Evolutionary conservation across 2,888 invertebrate genomes (phyloP), one percentile per base, ranked within the genome.

Genomic region (Hydroisotoma schaefferi): DNA sequence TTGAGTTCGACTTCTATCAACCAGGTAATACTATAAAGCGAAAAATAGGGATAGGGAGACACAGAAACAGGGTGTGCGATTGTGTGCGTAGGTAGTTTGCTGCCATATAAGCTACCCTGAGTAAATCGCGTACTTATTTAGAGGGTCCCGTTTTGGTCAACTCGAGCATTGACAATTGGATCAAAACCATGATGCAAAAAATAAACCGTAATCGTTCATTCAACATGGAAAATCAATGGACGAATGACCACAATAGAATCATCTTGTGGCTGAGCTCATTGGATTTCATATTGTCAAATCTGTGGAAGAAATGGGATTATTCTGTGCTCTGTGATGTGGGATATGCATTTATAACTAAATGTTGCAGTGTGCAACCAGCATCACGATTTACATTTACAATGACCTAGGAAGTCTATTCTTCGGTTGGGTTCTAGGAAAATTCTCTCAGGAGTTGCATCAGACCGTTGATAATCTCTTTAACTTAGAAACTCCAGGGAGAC

Each of bases 211-310:
- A 5, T 18, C 40, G 20, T 18, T 40, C 40, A 10, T 5, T 20
- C n/a, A 15, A 18, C 20, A 15, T 33, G 8, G 40, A 15, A 40
- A 25, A 22, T 20, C 22, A 37, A 52, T 52, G 52, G 25, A 52
- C 33, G 52, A 52, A 6, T 52, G 52, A 52, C 52, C 52, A 52
- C 52, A 52, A 52, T 52, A 37, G 23, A 28, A 25, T 52, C 52
- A n/a, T 23, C 8, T 20, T 48, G 48, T 48, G 52, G 38, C 23
- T 52, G 15, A 52, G 20, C 28, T 52, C 37, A 52, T 52, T 52
- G 33, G 18, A 27, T 37, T 37, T 22, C 8, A 33, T 18, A 52
- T 52, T 52, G 52, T 52, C 33, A 52, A 33, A 33, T n/a, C n/a
- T n/a, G 28, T 33, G 22, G 52, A 28, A 52, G 4, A 37, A 52